A percentile compares a stretch with the other conserved stretches of the same genome.
Conservation (phyloP, 2,113 vertebrate genomes). For the Meles meles region DNA sequence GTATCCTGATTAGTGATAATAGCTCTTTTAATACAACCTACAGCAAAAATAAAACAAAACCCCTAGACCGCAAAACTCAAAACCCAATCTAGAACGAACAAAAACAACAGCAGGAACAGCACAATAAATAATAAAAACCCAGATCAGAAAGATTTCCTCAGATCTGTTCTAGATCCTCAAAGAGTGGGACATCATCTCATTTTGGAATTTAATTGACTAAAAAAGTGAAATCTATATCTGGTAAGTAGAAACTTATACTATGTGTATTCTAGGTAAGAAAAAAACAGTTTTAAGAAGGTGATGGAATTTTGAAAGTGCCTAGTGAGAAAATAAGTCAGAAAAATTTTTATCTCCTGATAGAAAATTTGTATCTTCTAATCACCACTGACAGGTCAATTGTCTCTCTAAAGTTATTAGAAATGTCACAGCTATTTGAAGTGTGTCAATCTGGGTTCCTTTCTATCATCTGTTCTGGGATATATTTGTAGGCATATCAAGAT, state of each 20-base stretch:
- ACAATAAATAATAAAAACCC: not conserved
- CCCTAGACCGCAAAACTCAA: not conserved
- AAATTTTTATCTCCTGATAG: not conserved
- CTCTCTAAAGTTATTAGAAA: not conserved
- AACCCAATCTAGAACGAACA: not conserved
- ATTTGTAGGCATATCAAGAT: not conserved
- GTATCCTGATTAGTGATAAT: not conserved
- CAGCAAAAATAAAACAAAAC: not conserved
- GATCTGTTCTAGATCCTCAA: not conserved
- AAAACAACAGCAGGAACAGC: not conserved
- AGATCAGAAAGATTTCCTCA: not conserved
- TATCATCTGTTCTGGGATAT: not conserved
- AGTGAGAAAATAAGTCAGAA: not conserved
- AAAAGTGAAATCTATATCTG: not conserved
- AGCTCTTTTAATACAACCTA: not conserved
- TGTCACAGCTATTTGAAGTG: not conserved
- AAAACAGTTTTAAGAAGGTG: not conserved
- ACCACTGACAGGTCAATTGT: not conserved
- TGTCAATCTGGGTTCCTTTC: not conserved
- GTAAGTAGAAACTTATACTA: not conserved
- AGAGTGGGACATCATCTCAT: not conserved
- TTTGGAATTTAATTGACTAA: not conserved
- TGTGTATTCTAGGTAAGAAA: not conserved
- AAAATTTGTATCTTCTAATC: not conserved
- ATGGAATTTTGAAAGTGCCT: not conserved